These are phyloP conservation scores for Hypena proboscidalis DNA, from an alignment of 2,888 invertebrate species.

Conservation along the genomic window DNA sequence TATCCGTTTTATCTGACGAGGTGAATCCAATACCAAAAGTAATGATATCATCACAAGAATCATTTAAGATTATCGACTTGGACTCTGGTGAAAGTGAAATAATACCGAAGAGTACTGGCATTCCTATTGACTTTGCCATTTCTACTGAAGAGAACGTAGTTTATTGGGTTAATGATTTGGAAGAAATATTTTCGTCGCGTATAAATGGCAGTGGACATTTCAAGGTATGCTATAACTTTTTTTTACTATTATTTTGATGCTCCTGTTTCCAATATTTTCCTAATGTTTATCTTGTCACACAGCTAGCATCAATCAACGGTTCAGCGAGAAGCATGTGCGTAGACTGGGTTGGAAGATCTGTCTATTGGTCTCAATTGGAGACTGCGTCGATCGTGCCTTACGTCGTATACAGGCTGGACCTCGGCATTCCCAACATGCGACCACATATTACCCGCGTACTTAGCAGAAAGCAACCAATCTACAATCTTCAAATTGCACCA, in stretches of 20 bases:
- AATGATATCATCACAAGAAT: constrained; percentile 89
- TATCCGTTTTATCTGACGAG: constrained; percentile 86
- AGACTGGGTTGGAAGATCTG: constrained; percentile 94
- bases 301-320: constrained; percentile 77
- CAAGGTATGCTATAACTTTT: constrained; percentile 56
- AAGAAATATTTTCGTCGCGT: constrained; percentile 88
- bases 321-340: constrained; percentile 88
- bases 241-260: too few species aligned
- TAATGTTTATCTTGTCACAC: background rate
- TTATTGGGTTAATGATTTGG: constrained; percentile 93
- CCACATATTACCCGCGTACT: constrained; percentile 84
- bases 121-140: constrained; percentile 89
- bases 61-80: constrained; percentile 90
- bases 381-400: constrained; percentile 73
- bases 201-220: constrained; percentile 82
- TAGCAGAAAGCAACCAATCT: constrained; percentile 83
- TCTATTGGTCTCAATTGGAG: constrained; percentile 92
- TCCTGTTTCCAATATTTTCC: too few species aligned
- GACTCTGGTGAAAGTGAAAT: constrained; percentile 88
- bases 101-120: constrained; percentile 87
- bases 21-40: constrained; percentile 93
- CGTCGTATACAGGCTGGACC: constrained; percentile 87
- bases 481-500: constrained; percentile 90
- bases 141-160: constrained; percentile 89
- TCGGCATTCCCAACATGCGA: constrained; percentile 85